phyloP scores from a whole-genome alignment of 2,888 invertebrate genomes.

The Caenorhabditis sp. region DNA sequence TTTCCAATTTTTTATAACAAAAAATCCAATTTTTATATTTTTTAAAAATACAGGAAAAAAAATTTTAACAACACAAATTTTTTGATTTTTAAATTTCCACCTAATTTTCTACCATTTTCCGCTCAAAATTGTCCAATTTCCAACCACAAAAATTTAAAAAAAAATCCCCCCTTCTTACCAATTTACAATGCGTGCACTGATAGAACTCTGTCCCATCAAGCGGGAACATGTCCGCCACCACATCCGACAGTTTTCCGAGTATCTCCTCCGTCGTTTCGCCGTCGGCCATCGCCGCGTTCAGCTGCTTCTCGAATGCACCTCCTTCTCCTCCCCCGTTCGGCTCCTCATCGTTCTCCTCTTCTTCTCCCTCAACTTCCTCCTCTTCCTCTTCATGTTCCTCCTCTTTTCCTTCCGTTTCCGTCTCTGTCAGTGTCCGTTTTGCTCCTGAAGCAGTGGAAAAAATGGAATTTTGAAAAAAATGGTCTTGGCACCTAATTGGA shows the following conservation, averaged over 20 bases:
- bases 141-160: background rate
- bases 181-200: slow-evolving; percentile 41
- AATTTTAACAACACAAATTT: no score
- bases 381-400: background rate
- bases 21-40: no score
- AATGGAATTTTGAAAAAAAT: no score
- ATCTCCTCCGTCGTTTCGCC: slow-evolving; percentile 16
- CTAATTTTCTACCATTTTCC: background rate
- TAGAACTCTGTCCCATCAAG: background rate
- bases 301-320: background rate
- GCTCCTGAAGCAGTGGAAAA: no score
- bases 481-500: no score
- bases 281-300: slow-evolving; percentile 7
- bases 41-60: no score
- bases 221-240: slow-evolving; percentile 45
- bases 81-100: slow-evolving; percentile 5
- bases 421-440: no score
- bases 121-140: slow-evolving; percentile 4
- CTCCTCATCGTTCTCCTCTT: background rate
- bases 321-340: background rate
- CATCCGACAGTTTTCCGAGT: slow-evolving; percentile 43
- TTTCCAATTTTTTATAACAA: background rate
- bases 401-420: background rate
- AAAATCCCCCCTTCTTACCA: slow-evolving; percentile 13
- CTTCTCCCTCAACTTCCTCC: background rate